phyloP scores from a whole-genome alignment of 2,888 invertebrate genomes.

The Drosophila parthenogenetica region DNA sequence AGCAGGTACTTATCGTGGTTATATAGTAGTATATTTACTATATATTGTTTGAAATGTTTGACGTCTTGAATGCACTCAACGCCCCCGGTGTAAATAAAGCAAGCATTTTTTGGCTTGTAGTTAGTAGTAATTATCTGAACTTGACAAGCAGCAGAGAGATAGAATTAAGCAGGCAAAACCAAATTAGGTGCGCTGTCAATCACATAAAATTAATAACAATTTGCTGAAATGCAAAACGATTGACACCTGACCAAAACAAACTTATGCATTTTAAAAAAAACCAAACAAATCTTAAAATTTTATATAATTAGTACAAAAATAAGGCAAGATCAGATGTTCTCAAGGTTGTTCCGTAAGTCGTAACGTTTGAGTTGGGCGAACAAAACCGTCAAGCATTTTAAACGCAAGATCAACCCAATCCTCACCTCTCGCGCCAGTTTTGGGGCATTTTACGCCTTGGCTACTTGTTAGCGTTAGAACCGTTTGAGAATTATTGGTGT shows the following conservation, averaged over 20 bases:
- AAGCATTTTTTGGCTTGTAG: constrained; percentile 46
- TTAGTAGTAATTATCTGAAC: constrained; percentile 60
- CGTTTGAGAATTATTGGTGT: constrained; percentile 56
- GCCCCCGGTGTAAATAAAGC: constrained; percentile 38
- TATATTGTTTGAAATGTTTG: constrained; percentile 38
- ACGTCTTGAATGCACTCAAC: constrained; percentile 60
- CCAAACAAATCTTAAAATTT: background rate
- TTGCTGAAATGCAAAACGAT: constrained; percentile 30
- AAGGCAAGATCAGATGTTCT: constrained; percentile 80
- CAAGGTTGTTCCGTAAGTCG: constrained; percentile 78
- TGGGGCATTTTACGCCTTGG: rapidly evolving
- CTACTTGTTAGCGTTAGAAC: constrained; percentile 35
- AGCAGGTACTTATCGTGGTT: constrained; percentile 20
- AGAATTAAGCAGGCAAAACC: constrained; percentile 20
- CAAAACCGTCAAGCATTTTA: constrained; percentile 73
- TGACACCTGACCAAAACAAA: constrained; percentile 24
- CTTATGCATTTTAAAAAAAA: constrained; percentile 7
- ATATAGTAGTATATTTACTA: constrained; percentile 17
- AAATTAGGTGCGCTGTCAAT: constrained; percentile 68
- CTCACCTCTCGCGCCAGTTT: constrained; percentile 62
- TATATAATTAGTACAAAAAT: background rate
- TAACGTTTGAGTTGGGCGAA: constrained; percentile 79
- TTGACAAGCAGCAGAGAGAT: constrained; percentile 46
- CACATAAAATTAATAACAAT: constrained; percentile 46
- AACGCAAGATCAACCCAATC: constrained; percentile 77